Evolutionary conservation across 2,888 invertebrate species (phyloP).

Genomic region (Phortica okadai): DNA sequence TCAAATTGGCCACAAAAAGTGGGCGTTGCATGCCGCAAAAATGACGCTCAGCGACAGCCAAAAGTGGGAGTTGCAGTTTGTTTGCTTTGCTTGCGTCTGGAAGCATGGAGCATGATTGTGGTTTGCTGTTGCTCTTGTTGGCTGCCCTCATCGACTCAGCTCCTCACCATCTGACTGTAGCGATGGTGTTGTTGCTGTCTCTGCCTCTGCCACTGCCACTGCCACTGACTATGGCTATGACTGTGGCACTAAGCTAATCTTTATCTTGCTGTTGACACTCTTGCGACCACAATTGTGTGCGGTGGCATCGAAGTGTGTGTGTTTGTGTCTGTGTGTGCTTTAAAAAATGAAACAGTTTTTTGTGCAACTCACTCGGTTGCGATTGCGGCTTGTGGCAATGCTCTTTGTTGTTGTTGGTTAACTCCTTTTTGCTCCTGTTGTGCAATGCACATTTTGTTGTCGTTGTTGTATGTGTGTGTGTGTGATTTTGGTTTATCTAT

Average conservation of each 20-base stretch:
- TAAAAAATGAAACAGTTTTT: constrained; percentile 62
- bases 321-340: constrained; percentile 14
- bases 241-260: constrained; percentile 61
- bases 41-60: constrained; percentile 57
- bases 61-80: constrained; percentile 62
- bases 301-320: constrained; percentile 5
- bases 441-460: constrained; percentile 34
- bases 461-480: constrained; percentile 44
- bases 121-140: neutral
- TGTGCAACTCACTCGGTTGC: constrained; percentile 39
- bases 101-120: neutral
- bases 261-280: constrained; percentile 72
- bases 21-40: constrained; percentile 46
- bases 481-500: constrained; percentile 65
- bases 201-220: no score
- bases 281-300: constrained; percentile 50
- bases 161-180: no score
- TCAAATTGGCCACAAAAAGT: constrained; percentile 16
- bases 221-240: no score
- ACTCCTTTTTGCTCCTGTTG: constrained; percentile 28
- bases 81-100: neutral
- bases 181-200: no score
- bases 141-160: neutral
- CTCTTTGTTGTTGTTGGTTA: constrained; percentile 24
- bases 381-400: neutral